These are phyloP conservation scores for Arctocebus calabarensis DNA, from an alignment of 2,797 vertebrate species.

Conservation along the genomic window DNA sequence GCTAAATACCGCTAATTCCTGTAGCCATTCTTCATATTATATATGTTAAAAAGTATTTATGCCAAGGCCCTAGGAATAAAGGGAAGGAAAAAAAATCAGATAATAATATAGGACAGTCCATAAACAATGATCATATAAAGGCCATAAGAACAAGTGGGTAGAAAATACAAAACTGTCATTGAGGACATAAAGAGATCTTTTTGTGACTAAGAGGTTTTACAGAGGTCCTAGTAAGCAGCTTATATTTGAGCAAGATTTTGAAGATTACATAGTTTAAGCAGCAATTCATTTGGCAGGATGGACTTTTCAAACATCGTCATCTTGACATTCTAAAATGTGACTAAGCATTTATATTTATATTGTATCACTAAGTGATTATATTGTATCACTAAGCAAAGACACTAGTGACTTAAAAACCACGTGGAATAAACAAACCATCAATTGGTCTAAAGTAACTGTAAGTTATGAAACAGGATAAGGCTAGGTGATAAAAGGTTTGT, in stretches of 20 bases:
- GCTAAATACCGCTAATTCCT: background rate
- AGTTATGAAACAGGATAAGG: background rate
- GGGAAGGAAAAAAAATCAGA: background rate
- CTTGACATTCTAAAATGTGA: no score
- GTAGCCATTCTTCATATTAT: background rate
- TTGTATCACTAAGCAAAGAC: background rate
- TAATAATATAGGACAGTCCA: background rate
- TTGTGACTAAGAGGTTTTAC: background rate
- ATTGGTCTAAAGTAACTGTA: background rate
- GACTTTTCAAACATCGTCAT: no score
- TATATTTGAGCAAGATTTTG: background rate
- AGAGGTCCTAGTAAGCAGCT: background rate
- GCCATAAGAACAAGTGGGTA: background rate
- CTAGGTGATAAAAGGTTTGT: background rate
- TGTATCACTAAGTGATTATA: no score
- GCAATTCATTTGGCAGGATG: background rate
- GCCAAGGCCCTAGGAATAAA: background rate
- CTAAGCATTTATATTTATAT: no score
- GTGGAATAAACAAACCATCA: background rate
- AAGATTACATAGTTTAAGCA: background rate
- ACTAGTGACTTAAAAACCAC: background rate
- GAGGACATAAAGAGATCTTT: background rate
- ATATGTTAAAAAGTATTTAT: background rate
- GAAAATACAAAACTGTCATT: slow-evolving; percentile 17
- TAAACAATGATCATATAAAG: background rate